Evolutionary conservation across 2,797 vertebrate genomes (phyloP).

Genomic region (Masticophis lateralis): DNA sequence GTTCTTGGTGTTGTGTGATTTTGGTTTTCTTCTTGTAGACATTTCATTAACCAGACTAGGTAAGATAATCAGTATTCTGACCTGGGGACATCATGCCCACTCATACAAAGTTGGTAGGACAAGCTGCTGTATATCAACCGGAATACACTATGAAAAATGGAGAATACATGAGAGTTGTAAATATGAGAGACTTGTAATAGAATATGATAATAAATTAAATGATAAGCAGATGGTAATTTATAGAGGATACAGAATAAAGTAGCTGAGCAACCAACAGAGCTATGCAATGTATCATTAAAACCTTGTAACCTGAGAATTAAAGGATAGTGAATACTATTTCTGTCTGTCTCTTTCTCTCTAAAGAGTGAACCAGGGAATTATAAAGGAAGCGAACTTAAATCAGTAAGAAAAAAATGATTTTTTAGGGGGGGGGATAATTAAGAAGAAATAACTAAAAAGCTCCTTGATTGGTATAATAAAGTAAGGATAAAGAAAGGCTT

Average conservation of each 20-base stretch:
- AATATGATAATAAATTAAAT: conserved; percentile 11
- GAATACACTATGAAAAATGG: background rate
- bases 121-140: background rate
- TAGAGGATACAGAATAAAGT: background rate
- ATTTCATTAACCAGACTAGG: background rate
- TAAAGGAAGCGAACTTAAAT: background rate
- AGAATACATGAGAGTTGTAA: background rate
- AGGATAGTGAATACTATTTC: conserved; percentile 4
- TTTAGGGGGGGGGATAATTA: too few relatives aligned
- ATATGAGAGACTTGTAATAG: background rate
- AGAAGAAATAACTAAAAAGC: conserved; percentile 53
- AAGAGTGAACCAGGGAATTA: conserved; percentile 49
- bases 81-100: background rate
- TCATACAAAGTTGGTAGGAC: background rate
- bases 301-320: background rate
- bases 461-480: conserved; percentile 25
- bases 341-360: background rate
- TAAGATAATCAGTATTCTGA: background rate
- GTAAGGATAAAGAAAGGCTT: conserved; percentile 48
- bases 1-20: background rate
- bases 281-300: conserved; percentile 32
- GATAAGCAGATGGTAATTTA: conserved; percentile 27
- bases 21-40: background rate
- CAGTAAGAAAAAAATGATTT: background rate
- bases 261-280: conserved; percentile 14